phyloP scores from a whole-genome alignment of 1,140 invertebrate species.

The Hyposmocoma kahamanoa region DNA sequence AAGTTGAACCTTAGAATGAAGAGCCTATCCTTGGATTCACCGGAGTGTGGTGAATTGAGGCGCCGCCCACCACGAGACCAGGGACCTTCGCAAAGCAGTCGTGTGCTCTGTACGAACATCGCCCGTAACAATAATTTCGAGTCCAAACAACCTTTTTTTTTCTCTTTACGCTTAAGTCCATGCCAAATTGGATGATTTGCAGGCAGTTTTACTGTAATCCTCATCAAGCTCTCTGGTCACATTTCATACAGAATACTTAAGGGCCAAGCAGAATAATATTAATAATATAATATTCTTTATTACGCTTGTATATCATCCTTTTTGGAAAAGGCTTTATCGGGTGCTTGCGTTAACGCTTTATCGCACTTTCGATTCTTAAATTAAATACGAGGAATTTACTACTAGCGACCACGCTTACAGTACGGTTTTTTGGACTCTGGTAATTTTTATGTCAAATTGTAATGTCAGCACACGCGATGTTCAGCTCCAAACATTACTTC shows the following conservation, averaged over 20 bases:
- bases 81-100: slow-evolving; percentile 55
- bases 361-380: too few relatives aligned
- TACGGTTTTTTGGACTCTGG: slow-evolving; percentile 51
- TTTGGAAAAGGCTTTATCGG: too few relatives aligned
- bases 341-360: too few relatives aligned
- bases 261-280: too few relatives aligned
- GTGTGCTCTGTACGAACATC: slow-evolving; percentile 62
- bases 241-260: too few relatives aligned
- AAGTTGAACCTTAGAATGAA: slow-evolving; percentile 98
- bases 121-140: slow-evolving; percentile 32
- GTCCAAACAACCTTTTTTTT: slow-evolving; percentile 45
- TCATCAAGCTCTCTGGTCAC: too few relatives aligned
- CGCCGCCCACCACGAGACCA: slow-evolving; percentile 77
- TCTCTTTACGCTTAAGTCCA: background rate
- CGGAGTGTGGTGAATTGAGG: slow-evolving; percentile 91
- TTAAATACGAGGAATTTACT: too few relatives aligned
- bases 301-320: too few relatives aligned
- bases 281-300: too few relatives aligned
- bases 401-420: too few relatives aligned
- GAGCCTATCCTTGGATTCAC: slow-evolving; percentile 95
- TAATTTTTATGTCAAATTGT: slow-evolving; percentile 44
- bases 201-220: too few relatives aligned
- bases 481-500: slow-evolving; percentile 25
- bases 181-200: too few relatives aligned
- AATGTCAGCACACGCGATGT: slow-evolving; percentile 49